Percentiles rank a stretch among this genome's conserved stretches.
Evolutionary conservation across 2,113 vertebrate species (phyloP).

Genomic region (Spea bombifrons): DNA sequence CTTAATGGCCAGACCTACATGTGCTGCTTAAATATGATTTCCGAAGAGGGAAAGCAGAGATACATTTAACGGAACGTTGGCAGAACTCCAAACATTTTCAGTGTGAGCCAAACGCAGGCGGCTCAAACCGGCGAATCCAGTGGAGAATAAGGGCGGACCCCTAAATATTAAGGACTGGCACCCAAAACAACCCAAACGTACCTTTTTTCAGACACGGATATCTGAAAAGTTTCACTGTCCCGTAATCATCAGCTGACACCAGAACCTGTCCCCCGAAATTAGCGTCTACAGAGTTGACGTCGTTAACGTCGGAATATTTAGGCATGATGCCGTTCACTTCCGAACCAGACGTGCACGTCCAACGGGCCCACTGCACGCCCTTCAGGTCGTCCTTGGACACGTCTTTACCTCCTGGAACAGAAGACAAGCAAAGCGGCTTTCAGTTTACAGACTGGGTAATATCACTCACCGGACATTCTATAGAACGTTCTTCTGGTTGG

Average conservation of each 20-base stretch:
- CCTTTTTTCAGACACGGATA: slow-evolving; percentile 96
- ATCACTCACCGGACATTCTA: too few species aligned
- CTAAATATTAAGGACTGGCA: too few species aligned
- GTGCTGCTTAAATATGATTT: too few species aligned
- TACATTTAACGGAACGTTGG: too few species aligned
- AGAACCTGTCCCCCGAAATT: slow-evolving; percentile 93
- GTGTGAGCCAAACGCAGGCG: too few species aligned
- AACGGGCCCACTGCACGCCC: slow-evolving; percentile 88
- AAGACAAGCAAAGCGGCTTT: slow-evolving; percentile 43
- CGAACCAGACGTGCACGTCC: slow-evolving; percentile 90
- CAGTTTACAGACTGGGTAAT: not conserved
- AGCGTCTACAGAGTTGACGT: slow-evolving; percentile 95
- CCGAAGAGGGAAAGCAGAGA: too few species aligned
- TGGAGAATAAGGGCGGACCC: too few species aligned
- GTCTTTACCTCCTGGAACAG: slow-evolving; percentile 88
- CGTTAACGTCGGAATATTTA: slow-evolving; percentile 92
- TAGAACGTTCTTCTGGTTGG: too few species aligned
- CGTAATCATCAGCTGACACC: slow-evolving; percentile 95
- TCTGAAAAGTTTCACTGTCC: slow-evolving; percentile 91
- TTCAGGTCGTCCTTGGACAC: slow-evolving; percentile 92
- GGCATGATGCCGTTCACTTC: slow-evolving; percentile 98
- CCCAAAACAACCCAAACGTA: slow-evolving; percentile 57
- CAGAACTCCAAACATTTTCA: too few species aligned
- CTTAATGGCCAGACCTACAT: too few species aligned
- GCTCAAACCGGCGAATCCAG: too few species aligned